Conservation (phyloP, 2,888 invertebrate species). For the Hirtodrosophila histrioides region DNA sequence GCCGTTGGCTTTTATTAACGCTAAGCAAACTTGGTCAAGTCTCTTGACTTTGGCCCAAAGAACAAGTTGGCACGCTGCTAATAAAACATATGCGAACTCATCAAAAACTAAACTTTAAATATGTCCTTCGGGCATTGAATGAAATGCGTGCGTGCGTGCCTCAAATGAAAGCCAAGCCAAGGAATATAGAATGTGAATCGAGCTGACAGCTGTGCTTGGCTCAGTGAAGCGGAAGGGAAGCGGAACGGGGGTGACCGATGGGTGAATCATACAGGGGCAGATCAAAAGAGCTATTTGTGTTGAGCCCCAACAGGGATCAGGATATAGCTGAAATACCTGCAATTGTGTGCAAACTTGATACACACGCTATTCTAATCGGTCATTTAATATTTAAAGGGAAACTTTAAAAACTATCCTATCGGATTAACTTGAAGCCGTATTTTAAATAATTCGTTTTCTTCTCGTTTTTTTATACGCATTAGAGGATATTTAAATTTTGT, state of each 20-base stretch:
- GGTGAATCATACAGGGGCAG: constrained; percentile 9
- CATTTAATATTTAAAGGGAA: no score
- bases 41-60: constrained; percentile 19
- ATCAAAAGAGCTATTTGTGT: constrained; percentile 27
- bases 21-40: constrained; percentile 28
- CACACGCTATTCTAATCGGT: no score
- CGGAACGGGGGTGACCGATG: constrained; percentile 2
- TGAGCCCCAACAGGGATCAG: constrained; percentile 1
- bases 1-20: constrained; percentile 52
- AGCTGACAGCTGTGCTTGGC: constrained; percentile 51
- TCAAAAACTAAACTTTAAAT: constrained; percentile 76
- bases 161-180: constrained; percentile 31
- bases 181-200: constrained; percentile 33
- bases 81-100: constrained; percentile 77
- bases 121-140: constrained; percentile 63
- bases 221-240: constrained; percentile 42
- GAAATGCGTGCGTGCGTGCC: constrained; percentile 53
- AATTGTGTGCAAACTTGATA: neutral
- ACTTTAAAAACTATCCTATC: no score
- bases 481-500: no score
- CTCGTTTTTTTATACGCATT: no score
- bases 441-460: no score
- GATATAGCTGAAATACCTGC: constrained; percentile 9
- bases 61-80: constrained; percentile 61
- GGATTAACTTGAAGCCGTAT: no score